Conservation (phyloP, 2,888 invertebrate genomes). For the Drosophila imparisetae region DNA sequence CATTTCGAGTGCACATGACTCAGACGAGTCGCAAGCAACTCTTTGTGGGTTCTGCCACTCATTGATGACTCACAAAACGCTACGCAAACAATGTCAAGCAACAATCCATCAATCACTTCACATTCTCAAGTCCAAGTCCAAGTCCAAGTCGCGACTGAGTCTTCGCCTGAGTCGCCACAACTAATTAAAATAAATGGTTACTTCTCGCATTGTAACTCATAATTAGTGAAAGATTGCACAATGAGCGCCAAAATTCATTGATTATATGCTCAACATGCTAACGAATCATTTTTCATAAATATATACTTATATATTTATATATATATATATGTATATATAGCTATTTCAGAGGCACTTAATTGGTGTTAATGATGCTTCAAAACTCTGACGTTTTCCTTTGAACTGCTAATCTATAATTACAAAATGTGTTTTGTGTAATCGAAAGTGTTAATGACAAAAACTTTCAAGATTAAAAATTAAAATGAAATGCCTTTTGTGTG, state of each 20-base stretch:
- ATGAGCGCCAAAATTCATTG: slow-evolving; percentile 40
- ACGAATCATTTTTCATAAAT: slow-evolving; percentile 56
- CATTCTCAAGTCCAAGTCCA: slow-evolving; percentile 22
- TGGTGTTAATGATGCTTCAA: slow-evolving; percentile 54
- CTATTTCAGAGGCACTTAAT: slow-evolving; percentile 1
- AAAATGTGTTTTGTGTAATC: slow-evolving; percentile 30
- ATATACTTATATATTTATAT: not conserved
- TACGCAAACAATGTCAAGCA: slow-evolving; percentile 30
- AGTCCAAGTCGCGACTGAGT: slow-evolving; percentile 7
- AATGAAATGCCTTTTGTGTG: not conserved
- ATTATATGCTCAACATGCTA: slow-evolving; percentile 34
- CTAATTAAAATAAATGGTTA: slow-evolving; percentile 71
- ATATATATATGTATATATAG: slow-evolving; percentile 3
- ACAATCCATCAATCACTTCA: slow-evolving; percentile 64
- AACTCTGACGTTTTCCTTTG: slow-evolving; percentile 9
- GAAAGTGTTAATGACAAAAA: slow-evolving; percentile 6
- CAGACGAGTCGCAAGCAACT: slow-evolving; percentile 30
- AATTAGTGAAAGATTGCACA: slow-evolving; percentile 38
- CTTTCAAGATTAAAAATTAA: not conserved
- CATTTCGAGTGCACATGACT: slow-evolving; percentile 43
- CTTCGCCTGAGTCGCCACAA: slow-evolving; percentile 11
- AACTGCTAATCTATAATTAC: slow-evolving; percentile 32
- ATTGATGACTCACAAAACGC: slow-evolving; percentile 31
- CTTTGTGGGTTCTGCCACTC: not conserved
- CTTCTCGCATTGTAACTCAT: slow-evolving; percentile 23